Percentiles rank a stretch among this genome's conserved stretches.
Conservation (phyloP, 2,113 vertebrate species). For the Actenoides hombroni region DNA sequence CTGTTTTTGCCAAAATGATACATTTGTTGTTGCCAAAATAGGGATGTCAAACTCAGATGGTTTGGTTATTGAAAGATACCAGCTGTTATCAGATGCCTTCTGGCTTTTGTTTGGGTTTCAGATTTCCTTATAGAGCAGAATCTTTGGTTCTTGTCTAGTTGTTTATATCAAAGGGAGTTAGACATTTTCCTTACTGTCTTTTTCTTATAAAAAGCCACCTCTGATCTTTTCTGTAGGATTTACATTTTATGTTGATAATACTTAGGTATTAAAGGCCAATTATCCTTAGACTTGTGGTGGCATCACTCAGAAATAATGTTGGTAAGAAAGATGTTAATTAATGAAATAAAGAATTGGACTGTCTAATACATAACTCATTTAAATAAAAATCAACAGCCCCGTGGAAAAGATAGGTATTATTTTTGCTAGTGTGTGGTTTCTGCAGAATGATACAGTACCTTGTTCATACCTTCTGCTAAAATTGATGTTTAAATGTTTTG, state of each 20-base stretch:
- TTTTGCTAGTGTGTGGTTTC: background rate
- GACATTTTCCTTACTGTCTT: background rate
- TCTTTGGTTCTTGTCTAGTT: background rate
- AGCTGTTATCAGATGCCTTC: background rate
- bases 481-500: background rate
- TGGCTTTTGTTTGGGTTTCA: background rate
- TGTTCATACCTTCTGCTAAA: background rate
- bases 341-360: background rate
- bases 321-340: background rate
- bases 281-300: background rate
- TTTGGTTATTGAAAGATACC: background rate
- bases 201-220: slow-evolving; percentile 18
- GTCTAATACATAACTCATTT: background rate
- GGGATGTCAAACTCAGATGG: background rate
- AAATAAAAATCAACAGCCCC: background rate
- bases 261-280: background rate
- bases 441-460: background rate
- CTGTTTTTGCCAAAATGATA: background rate
- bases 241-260: slow-evolving; percentile 17
- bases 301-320: background rate
- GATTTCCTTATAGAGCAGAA: background rate
- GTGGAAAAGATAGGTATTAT: background rate
- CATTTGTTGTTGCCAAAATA: background rate
- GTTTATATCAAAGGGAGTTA: background rate
- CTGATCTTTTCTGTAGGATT: slow-evolving; percentile 30